Evolutionary conservation across 2,888 invertebrate species (phyloP).

Genomic region (Dugesia japonica): DNA sequence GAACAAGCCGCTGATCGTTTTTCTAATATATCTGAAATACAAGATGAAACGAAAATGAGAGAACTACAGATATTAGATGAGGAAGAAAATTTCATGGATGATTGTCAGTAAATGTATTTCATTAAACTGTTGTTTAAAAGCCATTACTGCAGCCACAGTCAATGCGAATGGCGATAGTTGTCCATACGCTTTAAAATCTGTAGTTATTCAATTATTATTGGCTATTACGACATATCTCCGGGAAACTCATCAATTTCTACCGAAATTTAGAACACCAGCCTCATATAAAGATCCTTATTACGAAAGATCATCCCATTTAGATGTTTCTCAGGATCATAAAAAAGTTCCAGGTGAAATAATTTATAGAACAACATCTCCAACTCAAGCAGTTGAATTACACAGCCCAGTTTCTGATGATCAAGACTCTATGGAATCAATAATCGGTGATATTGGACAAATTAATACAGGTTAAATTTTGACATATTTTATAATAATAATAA

Average conservation of each 20-base stretch:
- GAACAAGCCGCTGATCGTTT: constrained; percentile 54
- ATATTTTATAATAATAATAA: too few relatives aligned
- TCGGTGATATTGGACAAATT: background rate
- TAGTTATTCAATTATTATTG: constrained; percentile 79
- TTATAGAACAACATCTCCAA: background rate
- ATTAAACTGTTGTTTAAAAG: background rate
- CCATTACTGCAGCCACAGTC: constrained; percentile 41
- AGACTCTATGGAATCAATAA: background rate
- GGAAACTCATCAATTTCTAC: constrained; percentile 70
- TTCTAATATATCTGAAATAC: constrained; percentile 43
- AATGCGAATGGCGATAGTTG: constrained; percentile 51
- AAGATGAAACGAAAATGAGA: constrained; percentile 46
- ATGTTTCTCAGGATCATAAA: background rate
- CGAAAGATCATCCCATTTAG: constrained; percentile 38
- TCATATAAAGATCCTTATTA: constrained; percentile 42
- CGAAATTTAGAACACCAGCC: constrained; percentile 43
- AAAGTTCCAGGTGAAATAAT: background rate
- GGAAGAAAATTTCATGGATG: constrained; percentile 87
- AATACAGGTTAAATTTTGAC: background rate
- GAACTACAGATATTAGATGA: constrained; percentile 50
- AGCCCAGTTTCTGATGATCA: constrained; percentile 2
- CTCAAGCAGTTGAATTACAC: background rate
- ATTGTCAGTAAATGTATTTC: constrained; percentile 53
- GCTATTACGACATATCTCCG: constrained; percentile 90
- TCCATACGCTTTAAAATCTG: constrained; percentile 59